Evolutionary conservation across 2,797 vertebrate genomes (phyloP).

Genomic region (Chelmon rostratus): DNA sequence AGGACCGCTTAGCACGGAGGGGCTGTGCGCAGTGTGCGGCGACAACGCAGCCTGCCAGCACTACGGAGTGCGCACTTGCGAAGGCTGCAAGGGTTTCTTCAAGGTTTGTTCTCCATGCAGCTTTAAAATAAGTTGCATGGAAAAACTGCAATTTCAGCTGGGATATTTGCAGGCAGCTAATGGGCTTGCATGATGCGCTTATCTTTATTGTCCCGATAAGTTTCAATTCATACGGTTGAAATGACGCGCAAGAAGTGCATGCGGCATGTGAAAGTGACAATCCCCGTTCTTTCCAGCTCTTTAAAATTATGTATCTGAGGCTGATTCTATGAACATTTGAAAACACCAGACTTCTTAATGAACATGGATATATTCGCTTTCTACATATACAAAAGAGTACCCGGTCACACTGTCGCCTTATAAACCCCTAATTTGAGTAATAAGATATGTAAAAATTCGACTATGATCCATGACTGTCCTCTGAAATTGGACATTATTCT

Average conservation of each 20-base stretch:
- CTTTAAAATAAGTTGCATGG: not conserved
- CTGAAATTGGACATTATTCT: slow-evolving; percentile 50
- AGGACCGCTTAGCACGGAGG: slow-evolving; percentile 90
- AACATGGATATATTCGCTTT: slow-evolving; percentile 1
- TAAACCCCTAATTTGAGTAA: slow-evolving; percentile 62
- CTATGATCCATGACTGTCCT: slow-evolving; percentile 15
- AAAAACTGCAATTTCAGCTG: not conserved
- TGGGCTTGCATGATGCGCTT: not conserved
- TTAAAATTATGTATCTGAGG: not conserved
- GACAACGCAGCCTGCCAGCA: slow-evolving; percentile 98
- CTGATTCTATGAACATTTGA: not conserved
- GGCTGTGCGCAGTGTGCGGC: slow-evolving; percentile 95
- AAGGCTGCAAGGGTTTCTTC: slow-evolving; percentile 97
- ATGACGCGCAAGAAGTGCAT: not conserved
- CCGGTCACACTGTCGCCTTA: not conserved
- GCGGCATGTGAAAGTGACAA: not conserved
- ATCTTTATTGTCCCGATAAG: not conserved
- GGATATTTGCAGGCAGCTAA: not conserved
- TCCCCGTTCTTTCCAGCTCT: no score
- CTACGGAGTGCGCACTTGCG: slow-evolving; percentile 96
- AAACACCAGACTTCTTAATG: not conserved
- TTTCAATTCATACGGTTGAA: not conserved
- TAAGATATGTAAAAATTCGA: slow-evolving; percentile 4
- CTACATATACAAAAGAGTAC: not conserved
- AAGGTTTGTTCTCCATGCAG: slow-evolving; percentile 83